Percentiles rank a stretch among this genome's conserved stretches.
These are phyloP conservation scores for Anthonomus grandis DNA, from an alignment of 1,140 invertebrate species.

Conservation along the genomic window DNA sequence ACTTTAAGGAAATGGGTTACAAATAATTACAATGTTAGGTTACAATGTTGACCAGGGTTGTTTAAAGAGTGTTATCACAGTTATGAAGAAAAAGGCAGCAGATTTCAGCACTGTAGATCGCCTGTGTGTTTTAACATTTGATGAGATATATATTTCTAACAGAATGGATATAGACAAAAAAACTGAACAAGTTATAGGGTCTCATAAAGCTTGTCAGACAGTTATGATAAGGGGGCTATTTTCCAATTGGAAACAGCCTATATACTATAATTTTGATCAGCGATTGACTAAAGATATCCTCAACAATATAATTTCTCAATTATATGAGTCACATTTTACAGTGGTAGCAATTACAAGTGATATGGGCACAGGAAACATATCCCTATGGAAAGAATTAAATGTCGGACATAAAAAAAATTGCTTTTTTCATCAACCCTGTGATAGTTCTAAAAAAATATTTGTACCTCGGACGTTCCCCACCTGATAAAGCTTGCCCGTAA, in stretches of 20 bases:
- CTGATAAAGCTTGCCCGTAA: conserved; percentile 4
- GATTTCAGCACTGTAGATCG: not conserved
- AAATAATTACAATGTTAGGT: too few species aligned
- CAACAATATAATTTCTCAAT: conserved; percentile 5
- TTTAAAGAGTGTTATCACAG: conserved; percentile 11
- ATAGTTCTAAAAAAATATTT: conserved; percentile 4
- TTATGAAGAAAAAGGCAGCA: conserved; percentile 12
- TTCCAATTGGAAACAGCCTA: conserved; percentile 20
- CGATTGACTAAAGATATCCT: conserved; percentile 17
- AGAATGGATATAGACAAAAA: conserved; percentile 18
- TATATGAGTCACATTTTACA: conserved; percentile 10
- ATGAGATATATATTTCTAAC: conserved; percentile 20
- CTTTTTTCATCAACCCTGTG: conserved; percentile 2
- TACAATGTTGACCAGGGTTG: conserved; percentile 4
- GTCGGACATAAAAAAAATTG: not conserved
- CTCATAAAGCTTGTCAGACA: conserved; percentile 17
- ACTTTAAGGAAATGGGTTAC: conserved; percentile 26
- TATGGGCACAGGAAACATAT: conserved; percentile 12
- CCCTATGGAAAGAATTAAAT: conserved; percentile 11
- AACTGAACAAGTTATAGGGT: conserved; percentile 14
- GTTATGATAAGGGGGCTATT: conserved; percentile 16
- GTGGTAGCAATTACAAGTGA: conserved; percentile 18
- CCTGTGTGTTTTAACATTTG: conserved; percentile 9
- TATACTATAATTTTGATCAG: conserved; percentile 27
- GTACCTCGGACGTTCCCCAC: not conserved